These are phyloP conservation scores for Cantharis rustica DNA, from an alignment of 2,888 invertebrate species.

Conservation along the genomic window DNA sequence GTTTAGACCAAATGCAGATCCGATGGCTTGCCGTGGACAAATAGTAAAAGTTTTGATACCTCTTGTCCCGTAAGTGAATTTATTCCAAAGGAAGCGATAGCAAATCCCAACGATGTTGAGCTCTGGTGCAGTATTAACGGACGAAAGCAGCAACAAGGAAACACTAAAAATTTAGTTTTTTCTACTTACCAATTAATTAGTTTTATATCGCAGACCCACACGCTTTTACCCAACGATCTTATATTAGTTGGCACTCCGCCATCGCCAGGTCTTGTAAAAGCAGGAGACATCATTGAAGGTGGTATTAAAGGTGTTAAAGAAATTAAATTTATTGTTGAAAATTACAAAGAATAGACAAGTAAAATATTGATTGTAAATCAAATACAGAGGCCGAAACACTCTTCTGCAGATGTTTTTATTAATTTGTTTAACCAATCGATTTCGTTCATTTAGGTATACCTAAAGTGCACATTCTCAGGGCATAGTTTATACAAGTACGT, in stretches of 20 bases:
- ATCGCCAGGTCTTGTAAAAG: conserved; percentile 65
- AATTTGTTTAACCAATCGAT: no score
- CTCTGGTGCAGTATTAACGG: conserved; percentile 70
- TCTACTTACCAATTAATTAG: conserved; percentile 67
- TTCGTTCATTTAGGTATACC: no score
- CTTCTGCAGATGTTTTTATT: no score
- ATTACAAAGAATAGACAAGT: not conserved
- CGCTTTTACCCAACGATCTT: conserved; percentile 73
- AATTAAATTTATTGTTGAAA: conserved; percentile 52
- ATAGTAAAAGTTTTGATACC: conserved; percentile 80
- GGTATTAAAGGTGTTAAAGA: conserved; percentile 57
- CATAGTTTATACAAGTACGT: no score
- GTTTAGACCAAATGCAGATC: conserved; percentile 56
- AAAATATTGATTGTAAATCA: not conserved
- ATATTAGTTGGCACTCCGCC: conserved; percentile 77
- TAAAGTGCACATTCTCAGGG: no score
- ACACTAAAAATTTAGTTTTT: conserved; percentile 72
- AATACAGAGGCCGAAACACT: no score
- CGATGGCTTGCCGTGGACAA: conserved; percentile 72
- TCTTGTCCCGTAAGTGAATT: conserved; percentile 75
- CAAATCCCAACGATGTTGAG: conserved; percentile 62
- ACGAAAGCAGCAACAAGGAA: conserved; percentile 62
- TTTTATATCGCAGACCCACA: conserved; percentile 70
- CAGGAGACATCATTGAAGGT: conserved; percentile 70
- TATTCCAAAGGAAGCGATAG: conserved; percentile 59